Percentiles rank a stretch among this genome's conserved stretches.
Evolutionary conservation across 2,797 vertebrate genomes (phyloP).

Genomic region (Anguilla pacifica): DNA sequence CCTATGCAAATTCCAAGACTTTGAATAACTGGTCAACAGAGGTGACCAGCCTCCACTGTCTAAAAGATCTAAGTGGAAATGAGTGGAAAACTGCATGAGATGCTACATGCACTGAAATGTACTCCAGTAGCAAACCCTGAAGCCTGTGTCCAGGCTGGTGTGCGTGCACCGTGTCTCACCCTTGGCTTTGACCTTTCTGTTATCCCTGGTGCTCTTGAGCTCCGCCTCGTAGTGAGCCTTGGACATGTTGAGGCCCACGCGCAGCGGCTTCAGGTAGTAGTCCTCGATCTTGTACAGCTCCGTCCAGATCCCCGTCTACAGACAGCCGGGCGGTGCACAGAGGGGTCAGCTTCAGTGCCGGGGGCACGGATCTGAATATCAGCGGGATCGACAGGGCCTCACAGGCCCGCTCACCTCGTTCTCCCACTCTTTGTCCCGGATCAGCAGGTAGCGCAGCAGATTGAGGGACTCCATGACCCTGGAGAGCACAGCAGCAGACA

Average conservation of each 20-base stretch:
- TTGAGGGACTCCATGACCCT: constrained; percentile 96
- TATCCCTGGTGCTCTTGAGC: constrained; percentile 78
- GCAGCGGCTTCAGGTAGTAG: constrained; percentile 86
- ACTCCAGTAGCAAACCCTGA: background rate
- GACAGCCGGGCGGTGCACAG: background rate
- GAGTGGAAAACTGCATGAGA: too few species aligned
- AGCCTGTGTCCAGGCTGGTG: background rate
- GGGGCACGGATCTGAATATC: background rate
- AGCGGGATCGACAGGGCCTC: background rate
- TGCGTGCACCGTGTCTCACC: constrained; percentile 48
- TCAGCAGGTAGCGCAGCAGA: constrained; percentile 89
- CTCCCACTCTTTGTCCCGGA: constrained; percentile 87
- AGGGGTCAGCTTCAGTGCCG: background rate
- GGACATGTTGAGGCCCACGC: constrained; percentile 91
- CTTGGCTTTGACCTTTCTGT: constrained; percentile 63
- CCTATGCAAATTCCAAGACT: background rate
- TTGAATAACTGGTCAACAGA: background rate
- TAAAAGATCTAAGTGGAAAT: background rate
- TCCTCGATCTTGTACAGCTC: constrained; percentile 83
- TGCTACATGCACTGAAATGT: background rate
- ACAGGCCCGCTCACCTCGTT: constrained; percentile 79
- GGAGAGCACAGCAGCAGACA: background rate
- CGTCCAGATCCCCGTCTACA: constrained; percentile 84
- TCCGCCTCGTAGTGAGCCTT: constrained; percentile 94
- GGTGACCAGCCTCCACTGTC: background rate